Percentiles rank a stretch among this genome's conserved stretches.
Conservation (phyloP, 2,797 vertebrate species). For the Brotula barbata region DNA sequence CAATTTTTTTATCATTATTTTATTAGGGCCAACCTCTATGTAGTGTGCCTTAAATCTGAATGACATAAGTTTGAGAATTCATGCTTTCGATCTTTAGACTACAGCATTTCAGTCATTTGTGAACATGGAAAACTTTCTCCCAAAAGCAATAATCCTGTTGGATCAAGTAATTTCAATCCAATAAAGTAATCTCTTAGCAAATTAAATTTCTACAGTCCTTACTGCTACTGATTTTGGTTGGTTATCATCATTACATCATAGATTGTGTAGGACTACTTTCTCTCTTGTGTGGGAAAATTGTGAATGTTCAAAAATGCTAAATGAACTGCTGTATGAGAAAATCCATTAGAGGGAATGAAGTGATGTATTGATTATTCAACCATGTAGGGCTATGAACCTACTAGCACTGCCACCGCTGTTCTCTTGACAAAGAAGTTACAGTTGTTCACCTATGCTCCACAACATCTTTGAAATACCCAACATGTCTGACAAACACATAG, state of each 20-base stretch:
- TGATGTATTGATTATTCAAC: conserved; percentile 9
- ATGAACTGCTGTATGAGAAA: conserved; percentile 14
- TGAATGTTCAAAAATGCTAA: conserved; percentile 29
- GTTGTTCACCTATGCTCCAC: not conserved
- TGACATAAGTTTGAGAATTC: too few species aligned
- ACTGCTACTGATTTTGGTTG: too few species aligned
- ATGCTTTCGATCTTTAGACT: conserved; percentile 8
- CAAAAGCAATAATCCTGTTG: too few species aligned
- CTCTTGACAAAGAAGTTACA: not conserved
- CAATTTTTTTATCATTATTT: too few species aligned
- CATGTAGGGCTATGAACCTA: not conserved
- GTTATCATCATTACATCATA: not conserved
- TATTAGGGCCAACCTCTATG: too few species aligned
- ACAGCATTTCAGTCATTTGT: conserved; percentile 15
- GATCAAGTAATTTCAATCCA: too few species aligned
- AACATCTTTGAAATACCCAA: conserved; percentile 2
- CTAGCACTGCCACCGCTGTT: not conserved
- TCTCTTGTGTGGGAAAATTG: conserved; percentile 1
- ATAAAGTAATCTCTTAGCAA: too few species aligned
- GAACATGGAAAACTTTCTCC: conserved; percentile 26
- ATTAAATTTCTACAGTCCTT: too few species aligned
- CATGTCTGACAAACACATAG: not conserved
- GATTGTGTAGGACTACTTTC: not conserved
- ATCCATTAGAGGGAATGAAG: not conserved
- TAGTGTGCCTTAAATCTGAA: too few species aligned